phyloP scores from a whole-genome alignment of 2,797 vertebrate genomes.

The Myripristis jacobus region DNA sequence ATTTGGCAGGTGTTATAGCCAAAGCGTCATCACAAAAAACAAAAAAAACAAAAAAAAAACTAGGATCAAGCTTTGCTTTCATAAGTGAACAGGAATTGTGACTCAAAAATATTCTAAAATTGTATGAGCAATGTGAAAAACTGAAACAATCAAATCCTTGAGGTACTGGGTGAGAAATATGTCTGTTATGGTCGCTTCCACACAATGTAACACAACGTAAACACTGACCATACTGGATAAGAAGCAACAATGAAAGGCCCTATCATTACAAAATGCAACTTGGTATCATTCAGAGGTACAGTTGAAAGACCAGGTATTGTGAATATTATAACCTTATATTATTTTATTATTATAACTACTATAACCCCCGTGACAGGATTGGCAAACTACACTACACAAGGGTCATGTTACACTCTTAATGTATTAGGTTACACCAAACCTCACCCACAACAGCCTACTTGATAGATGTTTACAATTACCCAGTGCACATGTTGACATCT shows the following conservation, averaged over 20 bases:
- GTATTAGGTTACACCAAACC: slow-evolving; percentile 40
- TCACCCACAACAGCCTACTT: slow-evolving; percentile 9
- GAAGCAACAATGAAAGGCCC: not conserved
- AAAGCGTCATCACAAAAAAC: not conserved
- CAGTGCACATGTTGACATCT: not conserved
- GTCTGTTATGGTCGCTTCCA: too few species aligned
- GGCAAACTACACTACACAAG: slow-evolving; percentile 40
- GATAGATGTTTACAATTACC: slow-evolving; percentile 35
- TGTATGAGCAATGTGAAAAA: not conserved
- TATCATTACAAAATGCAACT: not conserved
- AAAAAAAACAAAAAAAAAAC: not conserved
- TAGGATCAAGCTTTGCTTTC: not conserved
- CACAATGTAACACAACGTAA: not conserved
- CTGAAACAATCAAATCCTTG: too few species aligned
- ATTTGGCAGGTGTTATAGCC: not conserved
- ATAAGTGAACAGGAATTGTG: not conserved
- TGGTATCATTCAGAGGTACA: not conserved
- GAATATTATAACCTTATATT: not conserved
- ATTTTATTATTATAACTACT: too few species aligned
- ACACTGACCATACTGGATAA: not conserved
- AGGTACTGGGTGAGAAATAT: too few species aligned
- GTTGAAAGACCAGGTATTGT: not conserved
- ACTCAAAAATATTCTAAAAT: not conserved
- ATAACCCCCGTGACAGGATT: slow-evolving; percentile 6
- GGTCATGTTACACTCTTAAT: slow-evolving; percentile 54